Base-by-base conservation (phyloP, 2,797 vertebrate genomes). In the Neopelma chrysocephalum region DNA sequence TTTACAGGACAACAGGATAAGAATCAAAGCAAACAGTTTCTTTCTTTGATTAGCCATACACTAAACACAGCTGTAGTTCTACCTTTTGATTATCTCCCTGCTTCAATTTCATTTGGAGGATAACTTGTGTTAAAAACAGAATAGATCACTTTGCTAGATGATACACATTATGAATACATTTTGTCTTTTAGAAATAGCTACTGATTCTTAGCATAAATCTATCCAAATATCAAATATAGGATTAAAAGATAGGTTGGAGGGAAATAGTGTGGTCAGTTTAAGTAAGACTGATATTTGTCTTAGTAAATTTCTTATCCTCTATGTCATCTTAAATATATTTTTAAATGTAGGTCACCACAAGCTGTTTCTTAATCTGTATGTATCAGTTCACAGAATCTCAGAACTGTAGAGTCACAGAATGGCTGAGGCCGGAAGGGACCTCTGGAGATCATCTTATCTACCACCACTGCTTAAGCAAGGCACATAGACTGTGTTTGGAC, bases 1-100 rank as follows among this genome's bases (percentile, higher is more conserved):
- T 88, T 90, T 95, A 69, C 47, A 73, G 86, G 66, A 90, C 79
- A 90, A 62, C 20, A 87, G 23, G 64, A 69, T 94, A 27, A 93
- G 79, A 84, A 96, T 81, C 80, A 87, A 95, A 93, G 53, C 82
- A 96, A 97, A 95, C 66, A 90, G 56, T 81, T 91, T 78, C 40
- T 72, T 78, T 92, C 84, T 95, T 75, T 80, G 77, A 83, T 95
- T 93, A 79, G 79, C 85, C 38, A 22, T 84, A 78, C 73, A 76
- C 31, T 60, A 94, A 90, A 95, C 62, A 71, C 61, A 96, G 89
- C 64, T 94, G 80, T 89, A 91, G 48, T 80, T 47, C 77, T 65
- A 89, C 77, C 60, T 96, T 90, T 73, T 85, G 94, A 89, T 94
- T 96, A 81, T 90, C 38, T 92, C 47, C 11, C 45, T 48, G 64